A percentile compares a stretch with the other conserved stretches of the same genome.
These are phyloP conservation scores for Cynoglossus semilaevis DNA, from an alignment of 2,113 vertebrate species.

Conservation along the genomic window DNA sequence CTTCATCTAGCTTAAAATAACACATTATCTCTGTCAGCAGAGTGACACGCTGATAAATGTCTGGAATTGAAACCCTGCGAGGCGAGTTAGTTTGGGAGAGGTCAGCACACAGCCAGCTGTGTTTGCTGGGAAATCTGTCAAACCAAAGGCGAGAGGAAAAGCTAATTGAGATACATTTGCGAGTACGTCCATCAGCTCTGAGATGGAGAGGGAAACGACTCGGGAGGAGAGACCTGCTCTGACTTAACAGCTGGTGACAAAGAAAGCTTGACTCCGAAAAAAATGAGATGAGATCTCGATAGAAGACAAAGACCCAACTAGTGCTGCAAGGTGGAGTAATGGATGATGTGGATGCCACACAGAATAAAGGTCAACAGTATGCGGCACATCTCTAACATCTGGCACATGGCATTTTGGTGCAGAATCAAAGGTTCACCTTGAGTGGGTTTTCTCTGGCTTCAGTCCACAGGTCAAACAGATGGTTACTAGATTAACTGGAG, in stretches of 20 bases:
- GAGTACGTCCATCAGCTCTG: constrained; percentile 3
- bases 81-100: constrained; percentile 5
- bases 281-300: background rate
- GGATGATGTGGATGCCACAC: too few relatives aligned
- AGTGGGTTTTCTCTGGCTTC: too few relatives aligned
- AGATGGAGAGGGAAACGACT: background rate
- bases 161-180: constrained; percentile 6
- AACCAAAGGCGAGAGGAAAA: constrained; percentile 3
- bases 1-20: constrained; percentile 54
- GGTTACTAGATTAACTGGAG: too few relatives aligned
- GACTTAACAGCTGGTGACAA: background rate
- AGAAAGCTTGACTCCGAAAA: background rate
- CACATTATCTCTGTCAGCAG: constrained; percentile 49
- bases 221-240: background rate
- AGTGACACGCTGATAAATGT: constrained; percentile 51
- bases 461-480: too few relatives aligned
- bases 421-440: too few relatives aligned
- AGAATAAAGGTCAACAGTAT: too few relatives aligned
- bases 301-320: too few relatives aligned
- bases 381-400: too few relatives aligned
- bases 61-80: background rate
- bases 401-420: too few relatives aligned
- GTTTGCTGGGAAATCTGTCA: constrained; percentile 14
- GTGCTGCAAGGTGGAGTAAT: too few relatives aligned
- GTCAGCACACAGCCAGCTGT: constrained; percentile 3